Conservation (phyloP, 1,140 invertebrate genomes). For the Sinella curviseta region DNA sequence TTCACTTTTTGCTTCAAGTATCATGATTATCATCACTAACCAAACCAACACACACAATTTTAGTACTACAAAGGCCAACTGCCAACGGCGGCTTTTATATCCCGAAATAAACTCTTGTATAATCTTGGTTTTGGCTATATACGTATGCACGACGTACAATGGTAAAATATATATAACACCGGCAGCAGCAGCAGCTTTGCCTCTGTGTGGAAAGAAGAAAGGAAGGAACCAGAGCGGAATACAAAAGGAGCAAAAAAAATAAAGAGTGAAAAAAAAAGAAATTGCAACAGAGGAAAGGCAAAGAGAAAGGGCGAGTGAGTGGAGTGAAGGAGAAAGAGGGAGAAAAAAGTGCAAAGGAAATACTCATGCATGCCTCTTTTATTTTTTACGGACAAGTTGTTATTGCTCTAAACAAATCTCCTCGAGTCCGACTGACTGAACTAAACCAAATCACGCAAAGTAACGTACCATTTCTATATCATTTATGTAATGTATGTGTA, state of each 20-base stretch:
- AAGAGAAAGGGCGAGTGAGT: neutral
- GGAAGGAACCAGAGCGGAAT: neutral
- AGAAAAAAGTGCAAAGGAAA: slow-evolving; percentile 6
- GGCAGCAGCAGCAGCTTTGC: too few species aligned
- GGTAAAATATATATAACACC: too few species aligned
- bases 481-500: too few species aligned
- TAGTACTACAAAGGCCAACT: too few species aligned
- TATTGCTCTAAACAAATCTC: slow-evolving; percentile 5
- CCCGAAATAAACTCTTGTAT: too few species aligned
- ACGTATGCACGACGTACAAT: neutral
- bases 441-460: neutral
- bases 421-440: slow-evolving; percentile 8
- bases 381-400: neutral
- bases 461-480: neutral
- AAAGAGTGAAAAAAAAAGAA: neutral
- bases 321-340: neutral
- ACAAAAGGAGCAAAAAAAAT: neutral
- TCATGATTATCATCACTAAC: too few species aligned
- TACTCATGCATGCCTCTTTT: slow-evolving; percentile 16
- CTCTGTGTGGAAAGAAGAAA: neutral
- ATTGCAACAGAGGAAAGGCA: neutral
- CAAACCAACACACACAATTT: too few species aligned
- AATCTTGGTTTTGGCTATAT: too few species aligned
- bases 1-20: too few species aligned
- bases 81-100: too few species aligned